Conservation (phyloP, 2,888 invertebrate species). For the Mesorhabditis sp. region DNA sequence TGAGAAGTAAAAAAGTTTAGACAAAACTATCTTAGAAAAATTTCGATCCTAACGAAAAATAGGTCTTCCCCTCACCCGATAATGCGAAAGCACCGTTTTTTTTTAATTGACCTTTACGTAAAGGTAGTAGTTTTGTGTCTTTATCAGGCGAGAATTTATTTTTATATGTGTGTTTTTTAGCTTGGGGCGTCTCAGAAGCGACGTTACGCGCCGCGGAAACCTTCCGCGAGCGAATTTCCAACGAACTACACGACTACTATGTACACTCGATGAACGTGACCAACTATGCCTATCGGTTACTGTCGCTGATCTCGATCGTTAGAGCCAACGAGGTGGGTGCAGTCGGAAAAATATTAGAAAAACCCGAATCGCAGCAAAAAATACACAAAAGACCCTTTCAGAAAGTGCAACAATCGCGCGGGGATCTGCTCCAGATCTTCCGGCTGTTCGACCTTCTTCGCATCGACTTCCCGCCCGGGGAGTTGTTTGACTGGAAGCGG, state of each 20-base stretch:
- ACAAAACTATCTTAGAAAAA: too few relatives aligned
- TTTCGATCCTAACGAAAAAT: too few relatives aligned
- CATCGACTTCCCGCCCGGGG: constrained; percentile 1
- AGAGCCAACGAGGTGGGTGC: constrained; percentile 12
- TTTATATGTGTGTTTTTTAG: background rate
- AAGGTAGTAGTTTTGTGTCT: too few relatives aligned
- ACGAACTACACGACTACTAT: constrained; percentile 1
- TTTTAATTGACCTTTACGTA: too few relatives aligned
- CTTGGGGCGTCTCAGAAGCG: background rate
- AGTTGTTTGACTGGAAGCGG: background rate
- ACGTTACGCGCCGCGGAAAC: background rate
- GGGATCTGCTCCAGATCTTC: background rate
- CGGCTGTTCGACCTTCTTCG: constrained; percentile 1
- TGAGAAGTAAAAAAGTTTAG: too few relatives aligned
- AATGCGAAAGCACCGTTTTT: too few relatives aligned
- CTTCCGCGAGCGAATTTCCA: constrained; percentile 2
- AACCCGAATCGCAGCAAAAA: background rate
- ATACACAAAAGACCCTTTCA: background rate
- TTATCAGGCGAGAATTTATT: too few relatives aligned
- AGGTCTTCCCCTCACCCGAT: too few relatives aligned
- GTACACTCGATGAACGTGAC: constrained; percentile 2
- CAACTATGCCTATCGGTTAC: constrained; percentile 13
- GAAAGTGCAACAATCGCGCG: constrained; percentile 2
- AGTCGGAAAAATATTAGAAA: too few relatives aligned
- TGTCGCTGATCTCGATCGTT: constrained; percentile 12